Evolutionary conservation across 2,888 invertebrate genomes (phyloP), one percentile per base, ranked within the genome.

Genomic region (Euplagia quadripunctaria): DNA sequence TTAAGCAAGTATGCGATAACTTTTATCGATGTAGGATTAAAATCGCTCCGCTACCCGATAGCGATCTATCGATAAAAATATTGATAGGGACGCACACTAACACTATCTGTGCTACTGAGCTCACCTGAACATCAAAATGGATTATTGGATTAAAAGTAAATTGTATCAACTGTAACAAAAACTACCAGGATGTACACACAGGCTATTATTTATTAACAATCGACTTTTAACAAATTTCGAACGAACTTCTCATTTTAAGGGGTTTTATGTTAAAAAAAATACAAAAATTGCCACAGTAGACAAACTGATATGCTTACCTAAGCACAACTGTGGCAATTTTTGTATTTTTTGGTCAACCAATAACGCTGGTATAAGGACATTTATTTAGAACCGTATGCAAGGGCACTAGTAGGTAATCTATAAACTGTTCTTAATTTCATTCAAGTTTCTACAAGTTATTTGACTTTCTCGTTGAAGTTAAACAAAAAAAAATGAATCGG

Each of bases 21-120:
- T 46, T 76, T 85, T 91, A 91, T 92, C 91, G 79, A 76, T 87
- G 91, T 17, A 73, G 84, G 94, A 94, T 94, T 94, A 93, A 90
- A 89, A 94, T 94, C 93, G 91, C 83, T 86, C 75, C 84, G 81
- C 85, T 84, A 84, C 81, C 78, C 84, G 93, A 93, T 93, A 91
- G 81, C 55, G 87, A 94, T 94, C 93, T 88, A 82, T 66, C 79
- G 92, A 92, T 93, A 91, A 87, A 58, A 67, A 75, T 80, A 81
- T 79, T 73, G 88, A 88, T 91, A 88, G 17, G 55, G 64, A 82
- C 81, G 71, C 77, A 79, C 76, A 84, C 81, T 74, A 78, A 72
- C 80, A 76, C 74, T 77, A 79, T 79, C 77, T 31, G 78, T 65
- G 72, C 77, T 82, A 81, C 79, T 72, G 76, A 67, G 82, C 81